Base-by-base conservation (phyloP, 2,797 vertebrate species). In the Atherinosoma microstoma region DNA sequence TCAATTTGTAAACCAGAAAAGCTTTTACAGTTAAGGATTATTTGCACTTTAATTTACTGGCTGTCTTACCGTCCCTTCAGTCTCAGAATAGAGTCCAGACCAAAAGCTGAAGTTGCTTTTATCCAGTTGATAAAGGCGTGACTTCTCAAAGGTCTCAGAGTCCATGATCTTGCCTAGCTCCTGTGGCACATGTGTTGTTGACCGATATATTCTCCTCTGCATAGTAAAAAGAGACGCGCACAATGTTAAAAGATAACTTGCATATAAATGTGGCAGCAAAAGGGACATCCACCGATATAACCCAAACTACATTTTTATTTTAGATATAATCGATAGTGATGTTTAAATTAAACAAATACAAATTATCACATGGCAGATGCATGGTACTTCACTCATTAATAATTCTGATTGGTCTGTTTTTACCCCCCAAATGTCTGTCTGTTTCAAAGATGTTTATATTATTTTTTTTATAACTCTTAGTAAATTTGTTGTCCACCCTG, bases 101-200 rank as follows among this genome's bases (percentile, higher is more conserved):
- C 98, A 99, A 87, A 99, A 99, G 84, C 97, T 96, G 89, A 99
- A 99, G 84, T 97, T 97, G 81, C 98, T 99, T 94, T 99, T 99
- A 92, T 99, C 97, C 92, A 99, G 92, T 76, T 99, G 98, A 91
- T 99, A 99, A 22, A 98, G 94, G 49, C 98, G 97, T 12, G 98
- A 98, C 83, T 99, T 99, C 85, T 98, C 97, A 94, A 99, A 99
- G 0, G 98, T 99, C 89, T 98, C 97, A 0, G 96, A 93, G 79
- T 99, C 98, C 96, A 99, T 99, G 78, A 99, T 98, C 91, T 97
- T 97, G 61, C 95, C 97, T 32, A 99, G 85, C 67, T 99, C 98
- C 42, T 90, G 85, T 0, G 98, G 98, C 3, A 99, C 98, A 22
- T 95, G 95, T 49, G 93, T 97, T 20, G 96, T 98, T 20, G 95